phyloP scores from a whole-genome alignment of 2,888 invertebrate species.

The Perdita meconis region DNA sequence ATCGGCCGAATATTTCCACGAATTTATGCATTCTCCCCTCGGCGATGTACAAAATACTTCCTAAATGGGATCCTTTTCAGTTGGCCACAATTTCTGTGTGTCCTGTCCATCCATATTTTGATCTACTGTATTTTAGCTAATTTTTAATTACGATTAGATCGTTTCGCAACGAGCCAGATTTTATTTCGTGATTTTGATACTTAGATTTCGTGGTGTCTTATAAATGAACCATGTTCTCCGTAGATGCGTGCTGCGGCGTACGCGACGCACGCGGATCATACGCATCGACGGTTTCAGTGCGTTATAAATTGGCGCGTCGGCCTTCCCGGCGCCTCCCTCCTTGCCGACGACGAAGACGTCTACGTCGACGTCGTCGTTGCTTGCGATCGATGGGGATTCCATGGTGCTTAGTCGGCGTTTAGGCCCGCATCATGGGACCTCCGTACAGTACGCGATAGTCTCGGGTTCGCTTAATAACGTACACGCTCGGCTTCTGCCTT shows the following conservation, averaged over 20 bases:
- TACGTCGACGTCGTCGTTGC: conserved; percentile 58
- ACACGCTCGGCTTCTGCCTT: conserved; percentile 69
- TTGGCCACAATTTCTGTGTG: not conserved
- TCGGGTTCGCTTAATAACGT: conserved; percentile 79
- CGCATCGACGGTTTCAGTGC: conserved; percentile 79
- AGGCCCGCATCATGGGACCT: conserved; percentile 77
- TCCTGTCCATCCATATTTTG: too few species aligned
- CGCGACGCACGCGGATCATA: conserved; percentile 75
- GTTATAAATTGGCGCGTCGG: conserved; percentile 80
- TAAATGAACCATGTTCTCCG: conserved; percentile 15
- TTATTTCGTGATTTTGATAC: too few species aligned
- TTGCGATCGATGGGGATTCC: conserved; percentile 77
- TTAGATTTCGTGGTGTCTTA: conserved; percentile 27
- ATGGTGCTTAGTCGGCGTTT: conserved; percentile 78
- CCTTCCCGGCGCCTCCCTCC: conserved; percentile 76
- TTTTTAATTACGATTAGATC: too few species aligned
- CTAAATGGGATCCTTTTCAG: not conserved
- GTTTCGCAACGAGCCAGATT: too few species aligned
- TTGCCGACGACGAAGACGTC: conserved; percentile 59
- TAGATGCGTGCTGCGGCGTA: conserved; percentile 51
- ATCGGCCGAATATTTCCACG: conserved; percentile 20
- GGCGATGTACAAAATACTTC: not conserved
- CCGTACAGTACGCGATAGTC: conserved; percentile 67
- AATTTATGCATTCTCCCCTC: conserved; percentile 2
- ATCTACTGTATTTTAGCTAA: not conserved